Conservation (phyloP, 2,797 vertebrate genomes). For the Crax fasciolata region DNA sequence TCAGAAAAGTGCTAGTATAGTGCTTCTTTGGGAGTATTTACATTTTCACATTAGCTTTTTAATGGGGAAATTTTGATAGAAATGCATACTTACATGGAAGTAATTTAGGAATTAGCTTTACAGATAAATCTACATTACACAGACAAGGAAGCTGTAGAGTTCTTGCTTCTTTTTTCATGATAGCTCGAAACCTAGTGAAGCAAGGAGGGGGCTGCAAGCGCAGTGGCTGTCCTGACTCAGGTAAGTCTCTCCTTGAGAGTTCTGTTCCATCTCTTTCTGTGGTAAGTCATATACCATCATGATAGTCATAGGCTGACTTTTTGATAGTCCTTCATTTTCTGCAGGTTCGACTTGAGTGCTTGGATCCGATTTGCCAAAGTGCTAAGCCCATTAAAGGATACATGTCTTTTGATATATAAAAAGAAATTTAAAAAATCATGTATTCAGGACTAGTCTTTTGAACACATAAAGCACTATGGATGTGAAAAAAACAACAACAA, state of each 20-base stretch:
- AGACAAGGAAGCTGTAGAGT: not conserved
- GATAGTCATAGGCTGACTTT: not conserved
- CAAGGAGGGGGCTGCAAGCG: not conserved
- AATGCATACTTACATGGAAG: not conserved
- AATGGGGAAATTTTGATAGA: not conserved
- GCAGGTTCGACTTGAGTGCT: not conserved
- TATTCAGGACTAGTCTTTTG: not conserved
- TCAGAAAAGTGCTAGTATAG: not conserved
- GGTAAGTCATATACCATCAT: not conserved
- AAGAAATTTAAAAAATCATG: not conserved
- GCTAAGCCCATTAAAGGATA: not conserved
- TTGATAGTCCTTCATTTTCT: not conserved
- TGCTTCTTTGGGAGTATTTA: not conserved
- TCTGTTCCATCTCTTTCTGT: not conserved
- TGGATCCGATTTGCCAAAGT: not conserved
- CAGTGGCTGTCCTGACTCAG: not conserved
- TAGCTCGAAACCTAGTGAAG: not conserved
- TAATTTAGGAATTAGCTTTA: not conserved
- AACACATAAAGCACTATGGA: not conserved
- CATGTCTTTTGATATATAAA: not conserved
- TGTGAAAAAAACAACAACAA: not conserved
- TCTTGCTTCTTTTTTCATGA: not conserved
- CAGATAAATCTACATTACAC: not conserved
- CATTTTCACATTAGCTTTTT: not conserved
- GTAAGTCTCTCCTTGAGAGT: not conserved